Conservation (phyloP, 1,140 invertebrate genomes). For the Meloidogyne chitwoodi region DNA sequence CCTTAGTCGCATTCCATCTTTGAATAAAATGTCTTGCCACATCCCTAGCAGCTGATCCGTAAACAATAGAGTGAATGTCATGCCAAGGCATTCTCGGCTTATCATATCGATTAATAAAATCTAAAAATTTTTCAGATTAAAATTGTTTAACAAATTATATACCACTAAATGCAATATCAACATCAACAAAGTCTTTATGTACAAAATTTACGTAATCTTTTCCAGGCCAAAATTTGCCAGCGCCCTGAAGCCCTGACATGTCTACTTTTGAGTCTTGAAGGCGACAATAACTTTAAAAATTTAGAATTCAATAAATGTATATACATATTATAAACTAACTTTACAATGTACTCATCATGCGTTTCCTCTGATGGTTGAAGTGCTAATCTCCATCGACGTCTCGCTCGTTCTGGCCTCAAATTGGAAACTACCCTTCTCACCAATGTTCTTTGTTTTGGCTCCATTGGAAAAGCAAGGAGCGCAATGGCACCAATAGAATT, state of each 20-base stretch:
- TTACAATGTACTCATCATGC: slow-evolving; percentile 53
- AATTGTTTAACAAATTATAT: slow-evolving; percentile 42
- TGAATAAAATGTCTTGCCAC: slow-evolving; percentile 93
- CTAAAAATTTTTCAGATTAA: slow-evolving; percentile 62
- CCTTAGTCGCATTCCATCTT: slow-evolving; percentile 91
- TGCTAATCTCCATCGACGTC: slow-evolving; percentile 54
- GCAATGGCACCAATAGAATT: neutral
- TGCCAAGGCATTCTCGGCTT: slow-evolving; percentile 98
- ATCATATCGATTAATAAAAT: slow-evolving; percentile 78
- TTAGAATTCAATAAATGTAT: neutral
- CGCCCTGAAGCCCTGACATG: slow-evolving; percentile 52
- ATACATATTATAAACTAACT: slow-evolving; percentile 10
- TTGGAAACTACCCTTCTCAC: slow-evolving; percentile 49
- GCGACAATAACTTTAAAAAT: slow-evolving; percentile 31
- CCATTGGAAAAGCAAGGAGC: slow-evolving; percentile 27
- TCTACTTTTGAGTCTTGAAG: slow-evolving; percentile 45
- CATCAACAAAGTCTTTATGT: slow-evolving; percentile 88
- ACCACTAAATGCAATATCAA: slow-evolving; percentile 82
- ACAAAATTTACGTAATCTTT: slow-evolving; percentile 96
- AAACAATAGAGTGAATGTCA: slow-evolving; percentile 78
- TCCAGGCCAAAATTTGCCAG: slow-evolving; percentile 85
- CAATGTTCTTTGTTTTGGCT: slow-evolving; percentile 37
- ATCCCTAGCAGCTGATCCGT: slow-evolving; percentile 77
- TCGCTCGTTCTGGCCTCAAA: slow-evolving; percentile 45
- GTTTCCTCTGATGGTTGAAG: slow-evolving; percentile 48